A percentile compares a stretch with the other conserved stretches of the same genome.
These are phyloP conservation scores for Limonius californicus DNA, from an alignment of 1,140 invertebrate species.

Conservation along the genomic window DNA sequence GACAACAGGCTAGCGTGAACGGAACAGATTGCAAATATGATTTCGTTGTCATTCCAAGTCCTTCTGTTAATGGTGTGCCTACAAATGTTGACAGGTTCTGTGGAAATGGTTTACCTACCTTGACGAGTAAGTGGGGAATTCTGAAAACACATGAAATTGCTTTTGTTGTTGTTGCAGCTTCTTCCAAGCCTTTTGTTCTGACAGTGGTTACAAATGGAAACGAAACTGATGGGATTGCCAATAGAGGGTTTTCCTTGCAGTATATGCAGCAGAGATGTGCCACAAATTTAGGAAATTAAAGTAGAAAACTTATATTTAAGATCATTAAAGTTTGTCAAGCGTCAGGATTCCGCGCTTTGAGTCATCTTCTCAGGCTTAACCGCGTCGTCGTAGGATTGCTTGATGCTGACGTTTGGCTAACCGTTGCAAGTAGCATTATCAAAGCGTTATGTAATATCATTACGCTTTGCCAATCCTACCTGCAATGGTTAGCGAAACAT, in stretches of 20 bases:
- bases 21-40: conserved; percentile 62
- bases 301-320: too few relatives aligned
- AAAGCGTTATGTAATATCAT: too few relatives aligned
- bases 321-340: too few relatives aligned
- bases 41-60: conserved; percentile 66
- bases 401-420: too few relatives aligned
- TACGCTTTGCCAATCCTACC: too few relatives aligned
- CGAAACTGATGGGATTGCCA: conserved; percentile 47
- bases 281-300: too few relatives aligned
- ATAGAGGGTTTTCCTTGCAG: conserved; percentile 66
- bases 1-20: conserved; percentile 48
- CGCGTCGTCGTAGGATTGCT: too few relatives aligned
- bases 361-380: too few relatives aligned
- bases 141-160: too few relatives aligned
- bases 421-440: too few relatives aligned
- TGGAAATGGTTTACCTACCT: conserved; percentile 63
- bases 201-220: conserved; percentile 61
- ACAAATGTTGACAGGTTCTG: conserved; percentile 63
- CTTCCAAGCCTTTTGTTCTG: conserved; percentile 67
- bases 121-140: conserved; percentile 61
- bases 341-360: too few relatives aligned
- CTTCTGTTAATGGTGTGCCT: conserved; percentile 43
- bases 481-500: too few relatives aligned
- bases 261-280: conserved; percentile 55
- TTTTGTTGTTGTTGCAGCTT: conserved; percentile 49